Percentiles rank a stretch among this genome's conserved stretches.
Conservation (phyloP, 2,888 invertebrate genomes). For the Acanthosepion pharaonis region DNA sequence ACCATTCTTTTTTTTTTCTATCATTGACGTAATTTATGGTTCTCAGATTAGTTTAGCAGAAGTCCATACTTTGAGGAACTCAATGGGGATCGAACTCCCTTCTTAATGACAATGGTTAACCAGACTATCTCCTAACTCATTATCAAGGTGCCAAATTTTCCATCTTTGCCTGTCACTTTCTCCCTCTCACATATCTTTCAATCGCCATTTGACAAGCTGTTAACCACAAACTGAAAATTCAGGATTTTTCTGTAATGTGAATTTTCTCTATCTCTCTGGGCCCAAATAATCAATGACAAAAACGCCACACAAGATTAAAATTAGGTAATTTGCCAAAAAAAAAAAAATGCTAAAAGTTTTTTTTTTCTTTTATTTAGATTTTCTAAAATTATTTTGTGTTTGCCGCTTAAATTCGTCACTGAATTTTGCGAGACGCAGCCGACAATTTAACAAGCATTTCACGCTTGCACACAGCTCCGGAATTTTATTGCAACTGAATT, state of each 20-base stretch:
- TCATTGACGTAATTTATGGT: too few species aligned
- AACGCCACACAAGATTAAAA: background rate
- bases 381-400: background rate
- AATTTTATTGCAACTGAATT: background rate
- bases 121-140: too few species aligned
- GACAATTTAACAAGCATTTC: too few species aligned
- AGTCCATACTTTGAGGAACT: too few species aligned
- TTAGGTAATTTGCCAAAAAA: background rate
- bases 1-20: too few species aligned
- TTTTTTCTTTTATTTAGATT: background rate
- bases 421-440: background rate
- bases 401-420: background rate
- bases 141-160: background rate
- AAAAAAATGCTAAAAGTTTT: background rate
- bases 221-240: background rate
- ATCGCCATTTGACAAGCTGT: background rate
- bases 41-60: too few species aligned
- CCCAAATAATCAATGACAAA: background rate
- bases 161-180: background rate
- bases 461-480: background rate
- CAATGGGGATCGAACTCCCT: too few species aligned
- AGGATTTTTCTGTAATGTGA: background rate
- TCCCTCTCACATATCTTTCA: background rate
- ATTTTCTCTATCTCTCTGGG: background rate
- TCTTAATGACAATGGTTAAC: too few species aligned